phyloP scores from a whole-genome alignment of 2,888 invertebrate genomes.

The Erebia epiphron region DNA sequence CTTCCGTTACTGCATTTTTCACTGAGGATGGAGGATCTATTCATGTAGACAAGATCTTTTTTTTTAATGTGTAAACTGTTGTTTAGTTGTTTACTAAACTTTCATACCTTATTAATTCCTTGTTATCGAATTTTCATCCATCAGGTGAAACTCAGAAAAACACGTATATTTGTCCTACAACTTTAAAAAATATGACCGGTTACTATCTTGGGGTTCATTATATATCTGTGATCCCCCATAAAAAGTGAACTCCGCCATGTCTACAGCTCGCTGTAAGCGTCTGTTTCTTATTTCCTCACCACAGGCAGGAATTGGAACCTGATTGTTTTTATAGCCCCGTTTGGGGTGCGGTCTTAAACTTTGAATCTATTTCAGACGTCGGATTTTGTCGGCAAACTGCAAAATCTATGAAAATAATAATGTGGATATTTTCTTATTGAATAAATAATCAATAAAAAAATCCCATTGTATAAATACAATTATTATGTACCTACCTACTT shows the following conservation, averaged over 20 bases:
- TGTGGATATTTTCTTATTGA: not conserved
- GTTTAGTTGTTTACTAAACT: too few relatives aligned
- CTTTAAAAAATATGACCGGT: too few relatives aligned
- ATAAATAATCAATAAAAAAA: not conserved
- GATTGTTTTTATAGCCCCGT: conserved; percentile 75
- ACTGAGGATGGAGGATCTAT: too few relatives aligned
- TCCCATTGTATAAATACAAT: too few relatives aligned
- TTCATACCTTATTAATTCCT: too few relatives aligned
- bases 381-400: conserved; percentile 41
- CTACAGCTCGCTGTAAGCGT: conserved; percentile 53
- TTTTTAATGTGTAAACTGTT: too few relatives aligned
- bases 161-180: too few relatives aligned
- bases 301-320: conserved; percentile 60
- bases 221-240: conserved; percentile 52
- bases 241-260: conserved; percentile 68
- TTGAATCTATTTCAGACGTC: conserved; percentile 67
- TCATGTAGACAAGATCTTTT: too few relatives aligned
- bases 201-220: not conserved
- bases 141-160: too few relatives aligned
- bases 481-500: too few relatives aligned
- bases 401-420: not conserved
- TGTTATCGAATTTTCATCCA: too few relatives aligned
- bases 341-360: conserved; percentile 58
- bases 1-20: too few relatives aligned
- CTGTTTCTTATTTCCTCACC: conserved; percentile 75